These are phyloP conservation scores for Zaprionus obscuricornis DNA, from an alignment of 2,888 invertebrate genomes.

Conservation along the genomic window DNA sequence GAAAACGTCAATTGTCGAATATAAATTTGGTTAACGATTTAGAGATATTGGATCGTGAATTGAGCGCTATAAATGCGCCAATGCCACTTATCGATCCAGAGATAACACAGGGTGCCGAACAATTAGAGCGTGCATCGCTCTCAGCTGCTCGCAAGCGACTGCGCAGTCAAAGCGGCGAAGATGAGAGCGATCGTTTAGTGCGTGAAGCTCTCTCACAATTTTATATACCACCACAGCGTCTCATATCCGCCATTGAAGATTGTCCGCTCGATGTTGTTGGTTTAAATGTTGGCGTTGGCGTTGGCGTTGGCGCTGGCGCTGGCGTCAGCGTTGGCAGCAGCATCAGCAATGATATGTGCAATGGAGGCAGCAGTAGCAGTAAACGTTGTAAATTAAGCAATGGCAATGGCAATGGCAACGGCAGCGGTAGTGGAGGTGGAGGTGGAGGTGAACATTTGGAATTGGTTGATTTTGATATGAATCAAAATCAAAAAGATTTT, in stretches of 20 bases:
- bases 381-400: constrained; percentile 60
- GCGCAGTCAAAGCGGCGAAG: constrained; percentile 84
- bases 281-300: constrained; percentile 44
- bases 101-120: constrained; percentile 83
- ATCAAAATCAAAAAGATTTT: constrained; percentile 84
- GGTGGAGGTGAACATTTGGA: constrained; percentile 73
- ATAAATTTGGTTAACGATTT: constrained; percentile 83
- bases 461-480: constrained; percentile 80
- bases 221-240: constrained; percentile 88
- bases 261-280: constrained; percentile 83
- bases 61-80: constrained; percentile 83
- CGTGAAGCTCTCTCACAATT: constrained; percentile 89
- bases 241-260: constrained; percentile 88
- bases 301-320: constrained; percentile 19
- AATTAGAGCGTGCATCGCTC: constrained; percentile 81
- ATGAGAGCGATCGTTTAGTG: constrained; percentile 87
- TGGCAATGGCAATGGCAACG: not conserved
- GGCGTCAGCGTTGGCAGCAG: constrained; percentile 9
- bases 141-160: constrained; percentile 82
- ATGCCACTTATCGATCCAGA: constrained; percentile 84
- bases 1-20: constrained; percentile 79
- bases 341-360: not conserved
- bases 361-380: too few species aligned
- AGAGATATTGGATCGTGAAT: constrained; percentile 83
- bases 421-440: too few species aligned